Evolutionary conservation across 2,797 vertebrate genomes (phyloP), one percentile per base, ranked within the genome.

Genomic region (Lateolabrax maculatus): DNA sequence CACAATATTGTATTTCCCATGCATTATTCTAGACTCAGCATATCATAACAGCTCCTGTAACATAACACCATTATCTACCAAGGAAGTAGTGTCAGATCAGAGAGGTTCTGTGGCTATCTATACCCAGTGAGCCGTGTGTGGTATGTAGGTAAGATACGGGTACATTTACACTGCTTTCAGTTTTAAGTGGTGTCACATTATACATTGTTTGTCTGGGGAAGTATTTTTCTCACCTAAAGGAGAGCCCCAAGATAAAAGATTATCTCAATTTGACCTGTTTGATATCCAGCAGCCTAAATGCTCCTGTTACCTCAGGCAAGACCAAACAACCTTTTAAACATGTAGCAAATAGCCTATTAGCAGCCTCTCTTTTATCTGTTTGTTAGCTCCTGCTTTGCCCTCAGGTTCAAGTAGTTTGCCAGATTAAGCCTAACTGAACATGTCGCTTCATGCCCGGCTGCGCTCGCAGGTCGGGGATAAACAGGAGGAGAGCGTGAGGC

Each of bases 401-500:
- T 74, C 67, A 27, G 81, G 78, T 66, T 78, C 34, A 79, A 25
- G 57, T 34, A 21, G 37, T 72, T 49, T 76, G 57, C 61, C 64
- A 46, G 64, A 75, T 85, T 83, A 82, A 64, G 39, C 55, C 73
- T 89, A 81, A 92, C 79, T 71, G 60, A 80, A 23, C 36, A 2
- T 58, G 83, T 82, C 75, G 64, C 48, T 80, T 55, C 81, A 18
- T 79, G 31, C 80, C 75, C 78, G 43, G 16, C 27, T 23, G 18
- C n/a, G 19, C 41, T n/a, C 52, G 69, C 83, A 94, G 93, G 84
- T 81, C 4, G 77, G 39, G 65, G 91, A 94, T 61, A 83, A 84
- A 66, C 86, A 90, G 9, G 93, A 95, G 27, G 96, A 96, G 13
- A 92, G 85, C 0, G 79, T 76, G 4, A 91, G 84, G 85, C 89